These are phyloP conservation scores for Brachypalpus laphriformis DNA, from an alignment of 2,888 invertebrate genomes.

Conservation along the genomic window DNA sequence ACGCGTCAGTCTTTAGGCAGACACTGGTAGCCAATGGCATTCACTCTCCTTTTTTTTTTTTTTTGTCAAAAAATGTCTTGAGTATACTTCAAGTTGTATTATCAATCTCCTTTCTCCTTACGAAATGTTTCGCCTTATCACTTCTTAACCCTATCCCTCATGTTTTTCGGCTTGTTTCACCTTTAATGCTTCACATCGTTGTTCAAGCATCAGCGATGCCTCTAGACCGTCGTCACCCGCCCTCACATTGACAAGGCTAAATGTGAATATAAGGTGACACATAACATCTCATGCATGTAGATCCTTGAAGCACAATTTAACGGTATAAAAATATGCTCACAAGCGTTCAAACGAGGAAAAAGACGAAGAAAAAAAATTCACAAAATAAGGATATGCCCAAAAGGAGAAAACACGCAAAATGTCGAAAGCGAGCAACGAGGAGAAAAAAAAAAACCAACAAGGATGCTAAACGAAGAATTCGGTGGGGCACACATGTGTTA, in stretches of 20 bases:
- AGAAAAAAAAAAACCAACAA: slow-evolving; percentile 10
- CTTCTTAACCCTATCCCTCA: neutral
- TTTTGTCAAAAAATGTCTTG: no score
- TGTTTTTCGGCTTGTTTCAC: slow-evolving; percentile 32
- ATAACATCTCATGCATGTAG: slow-evolving; percentile 69
- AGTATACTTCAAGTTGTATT: no score
- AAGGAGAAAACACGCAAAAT: slow-evolving; percentile 31
- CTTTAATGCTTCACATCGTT: slow-evolving; percentile 44
- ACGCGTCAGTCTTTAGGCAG: no score
- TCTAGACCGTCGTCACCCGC: neutral
- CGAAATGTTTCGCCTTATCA: slow-evolving; percentile 33
- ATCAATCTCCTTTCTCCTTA: no score
- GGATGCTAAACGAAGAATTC: slow-evolving; percentile 31
- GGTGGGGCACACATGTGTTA: slow-evolving; percentile 75
- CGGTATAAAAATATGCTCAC: slow-evolving; percentile 59
- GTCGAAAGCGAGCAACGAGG: slow-evolving; percentile 1
- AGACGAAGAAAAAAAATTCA: slow-evolving; percentile 1
- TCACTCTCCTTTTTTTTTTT: no score
- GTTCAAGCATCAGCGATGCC: slow-evolving; percentile 41
- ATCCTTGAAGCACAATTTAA: slow-evolving; percentile 67
- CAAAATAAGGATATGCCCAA: slow-evolving; percentile 41
- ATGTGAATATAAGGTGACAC: slow-evolving; percentile 69
- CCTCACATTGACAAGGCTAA: slow-evolving; percentile 50
- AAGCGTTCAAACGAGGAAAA: neutral
- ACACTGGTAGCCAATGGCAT: no score